These are phyloP conservation scores for Myotis daubentonii DNA, from an alignment of 2,797 vertebrate species.

Conservation along the genomic window DNA sequence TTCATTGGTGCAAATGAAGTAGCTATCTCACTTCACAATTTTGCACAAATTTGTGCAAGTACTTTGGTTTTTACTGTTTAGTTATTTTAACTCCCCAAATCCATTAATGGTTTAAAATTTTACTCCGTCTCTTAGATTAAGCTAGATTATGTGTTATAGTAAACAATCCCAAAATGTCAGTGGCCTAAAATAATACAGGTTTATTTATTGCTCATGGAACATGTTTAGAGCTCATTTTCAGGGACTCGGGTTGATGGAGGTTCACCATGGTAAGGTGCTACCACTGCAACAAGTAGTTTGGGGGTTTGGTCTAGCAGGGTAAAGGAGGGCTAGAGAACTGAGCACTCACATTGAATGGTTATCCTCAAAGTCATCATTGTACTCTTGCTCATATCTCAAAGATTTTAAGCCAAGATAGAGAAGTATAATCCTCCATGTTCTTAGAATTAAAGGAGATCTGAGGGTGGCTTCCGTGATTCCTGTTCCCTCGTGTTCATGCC, in stretches of 20 bases:
- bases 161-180: neutral
- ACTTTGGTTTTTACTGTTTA: conserved; percentile 15
- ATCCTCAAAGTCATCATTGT: neutral
- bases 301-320: neutral
- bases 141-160: neutral
- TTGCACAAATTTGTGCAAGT: neutral
- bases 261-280: neutral
- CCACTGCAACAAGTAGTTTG: neutral
- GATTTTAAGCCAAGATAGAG: neutral
- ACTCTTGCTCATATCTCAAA: neutral
- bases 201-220: neutral
- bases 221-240: neutral
- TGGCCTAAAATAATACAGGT: neutral
- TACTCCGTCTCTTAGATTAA: neutral
- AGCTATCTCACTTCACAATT: neutral
- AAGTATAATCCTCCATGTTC: neutral
- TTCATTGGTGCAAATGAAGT: neutral
- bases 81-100: neutral
- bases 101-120: neutral
- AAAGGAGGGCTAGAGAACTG: neutral
- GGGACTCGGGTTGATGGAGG: neutral
- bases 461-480: neutral
- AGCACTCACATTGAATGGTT: neutral
- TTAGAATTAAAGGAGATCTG: neutral
- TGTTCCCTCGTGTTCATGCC: neutral